Evolutionary conservation across 37 sponge, comb jelly and placozoan species (phyloP).

Genomic region (Diacarnus erythraeanus): DNA sequence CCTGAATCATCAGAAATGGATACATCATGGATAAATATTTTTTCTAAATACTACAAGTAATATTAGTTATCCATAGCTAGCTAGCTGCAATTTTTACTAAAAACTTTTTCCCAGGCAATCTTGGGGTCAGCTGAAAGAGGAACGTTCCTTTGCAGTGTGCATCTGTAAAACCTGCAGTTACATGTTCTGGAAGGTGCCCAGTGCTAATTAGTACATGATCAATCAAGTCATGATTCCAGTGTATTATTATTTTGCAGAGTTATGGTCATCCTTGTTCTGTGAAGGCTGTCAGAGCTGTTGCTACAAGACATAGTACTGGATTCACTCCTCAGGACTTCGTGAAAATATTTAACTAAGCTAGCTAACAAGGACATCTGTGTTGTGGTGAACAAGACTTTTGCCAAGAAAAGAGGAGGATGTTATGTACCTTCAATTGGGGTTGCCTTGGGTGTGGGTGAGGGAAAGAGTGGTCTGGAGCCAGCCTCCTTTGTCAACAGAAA

Average conservation of each 20-base stretch:
- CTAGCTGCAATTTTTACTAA: too few relatives aligned
- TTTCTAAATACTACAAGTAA: too few relatives aligned
- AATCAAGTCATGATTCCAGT: not conserved
- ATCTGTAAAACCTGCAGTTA: constrained; percentile 27
- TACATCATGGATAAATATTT: too few relatives aligned
- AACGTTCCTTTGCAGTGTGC: constrained; percentile 1
- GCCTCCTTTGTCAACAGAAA: too few relatives aligned
- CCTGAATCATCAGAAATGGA: too few relatives aligned
- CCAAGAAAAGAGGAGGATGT: too few relatives aligned
- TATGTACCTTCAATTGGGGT: too few relatives aligned
- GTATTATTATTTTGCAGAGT: constrained; percentile 9
- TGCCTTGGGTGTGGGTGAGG: too few relatives aligned
- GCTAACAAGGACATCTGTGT: too few relatives aligned
- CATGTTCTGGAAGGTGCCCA: constrained; percentile 41
- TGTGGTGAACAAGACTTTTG: too few relatives aligned
- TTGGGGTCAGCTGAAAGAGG: not conserved
- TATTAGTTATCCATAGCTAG: too few relatives aligned
- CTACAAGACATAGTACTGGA: not conserved
- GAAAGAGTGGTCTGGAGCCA: too few relatives aligned
- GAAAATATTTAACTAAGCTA: not conserved
- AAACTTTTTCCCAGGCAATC: constrained; percentile 5
- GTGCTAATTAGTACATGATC: not conserved
- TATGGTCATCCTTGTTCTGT: constrained; percentile 34
- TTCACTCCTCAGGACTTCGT: constrained; percentile 29
- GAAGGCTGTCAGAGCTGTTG: not conserved